Evolutionary conservation across 2,888 invertebrate genomes (phyloP).

Genomic region (Anarsia innoxiella): DNA sequence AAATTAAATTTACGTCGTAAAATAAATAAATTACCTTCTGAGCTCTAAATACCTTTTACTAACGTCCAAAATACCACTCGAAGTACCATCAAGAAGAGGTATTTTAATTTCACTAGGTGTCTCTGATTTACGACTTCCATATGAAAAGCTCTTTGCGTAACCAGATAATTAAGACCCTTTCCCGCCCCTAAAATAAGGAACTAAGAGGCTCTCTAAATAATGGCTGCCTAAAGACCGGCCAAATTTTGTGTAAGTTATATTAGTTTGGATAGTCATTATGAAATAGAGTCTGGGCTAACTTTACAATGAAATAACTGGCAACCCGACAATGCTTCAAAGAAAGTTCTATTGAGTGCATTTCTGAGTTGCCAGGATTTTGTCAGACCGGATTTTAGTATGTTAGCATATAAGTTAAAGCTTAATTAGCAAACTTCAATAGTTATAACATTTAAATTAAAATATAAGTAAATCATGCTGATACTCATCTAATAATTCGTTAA

Average conservation of each 20-base stretch:
- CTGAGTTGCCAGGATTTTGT: no score
- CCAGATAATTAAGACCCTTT: constrained; percentile 29
- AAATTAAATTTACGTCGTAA: not conserved
- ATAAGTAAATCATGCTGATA: no score
- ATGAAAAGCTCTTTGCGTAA: constrained; percentile 52
- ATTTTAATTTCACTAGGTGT: constrained; percentile 58
- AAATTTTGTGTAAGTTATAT: constrained; percentile 37
- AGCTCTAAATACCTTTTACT: not conserved
- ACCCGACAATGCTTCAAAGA: no score
- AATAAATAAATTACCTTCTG: not conserved
- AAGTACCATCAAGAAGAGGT: constrained; percentile 20
- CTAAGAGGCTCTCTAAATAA: constrained; percentile 18
- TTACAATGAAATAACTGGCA: not conserved
- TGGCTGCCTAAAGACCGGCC: constrained; percentile 28
- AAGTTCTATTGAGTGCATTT: no score
- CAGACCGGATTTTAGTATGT: no score
- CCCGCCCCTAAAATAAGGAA: constrained; percentile 10
- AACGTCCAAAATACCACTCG: not conserved
- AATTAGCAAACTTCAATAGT: no score
- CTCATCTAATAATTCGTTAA: no score
- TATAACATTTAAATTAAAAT: no score
- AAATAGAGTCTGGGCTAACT: constrained; percentile 16
- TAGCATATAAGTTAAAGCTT: no score
- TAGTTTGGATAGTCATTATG: constrained; percentile 41
- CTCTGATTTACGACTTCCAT: constrained; percentile 57